Percentiles rank a stretch among this genome's conserved stretches.
Evolutionary conservation across 1,140 invertebrate species (phyloP).

Genomic region (Drosophila ambigua): DNA sequence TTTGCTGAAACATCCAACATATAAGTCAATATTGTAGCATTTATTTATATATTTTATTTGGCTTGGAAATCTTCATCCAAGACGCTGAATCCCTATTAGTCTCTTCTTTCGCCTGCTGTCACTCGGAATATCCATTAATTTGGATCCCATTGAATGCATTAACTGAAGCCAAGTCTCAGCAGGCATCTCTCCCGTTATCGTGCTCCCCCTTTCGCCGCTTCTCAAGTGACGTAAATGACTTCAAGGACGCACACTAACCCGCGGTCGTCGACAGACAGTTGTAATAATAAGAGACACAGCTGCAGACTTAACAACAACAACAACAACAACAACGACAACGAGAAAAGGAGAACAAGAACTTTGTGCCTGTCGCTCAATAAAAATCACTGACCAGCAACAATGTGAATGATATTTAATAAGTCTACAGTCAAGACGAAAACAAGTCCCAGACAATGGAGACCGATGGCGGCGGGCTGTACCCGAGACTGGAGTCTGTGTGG

Average conservation of each 20-base stretch:
- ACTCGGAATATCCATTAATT: slow-evolving; percentile 7
- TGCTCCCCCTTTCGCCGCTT: neutral
- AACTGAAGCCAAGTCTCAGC: slow-evolving; percentile 7
- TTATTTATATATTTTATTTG: no score
- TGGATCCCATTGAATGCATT: slow-evolving; percentile 27
- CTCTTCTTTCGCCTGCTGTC: slow-evolving; percentile 8
- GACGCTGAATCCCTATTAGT: slow-evolving; percentile 1
- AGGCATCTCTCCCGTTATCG: neutral
- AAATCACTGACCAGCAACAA: slow-evolving; percentile 79
- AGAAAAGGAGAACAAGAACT: slow-evolving; percentile 1
- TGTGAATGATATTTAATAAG: slow-evolving; percentile 75
- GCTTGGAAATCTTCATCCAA: no score
- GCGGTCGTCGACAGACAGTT: slow-evolving; percentile 43
- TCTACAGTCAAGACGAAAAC: slow-evolving; percentile 42
- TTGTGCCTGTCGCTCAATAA: slow-evolving; percentile 55
- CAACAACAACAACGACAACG: slow-evolving; percentile 11
- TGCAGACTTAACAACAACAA: slow-evolving; percentile 12
- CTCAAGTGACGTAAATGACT: slow-evolving; percentile 70
- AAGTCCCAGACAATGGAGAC: slow-evolving; percentile 28
- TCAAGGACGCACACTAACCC: slow-evolving; percentile 75
- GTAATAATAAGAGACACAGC: slow-evolving; percentile 48
- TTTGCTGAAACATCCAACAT: no score
- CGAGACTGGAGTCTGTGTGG: neutral
- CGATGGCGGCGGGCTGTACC: neutral
- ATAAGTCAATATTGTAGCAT: no score